Conservation (phyloP, 2,888 invertebrate genomes). For the Drosophila mimetica region DNA sequence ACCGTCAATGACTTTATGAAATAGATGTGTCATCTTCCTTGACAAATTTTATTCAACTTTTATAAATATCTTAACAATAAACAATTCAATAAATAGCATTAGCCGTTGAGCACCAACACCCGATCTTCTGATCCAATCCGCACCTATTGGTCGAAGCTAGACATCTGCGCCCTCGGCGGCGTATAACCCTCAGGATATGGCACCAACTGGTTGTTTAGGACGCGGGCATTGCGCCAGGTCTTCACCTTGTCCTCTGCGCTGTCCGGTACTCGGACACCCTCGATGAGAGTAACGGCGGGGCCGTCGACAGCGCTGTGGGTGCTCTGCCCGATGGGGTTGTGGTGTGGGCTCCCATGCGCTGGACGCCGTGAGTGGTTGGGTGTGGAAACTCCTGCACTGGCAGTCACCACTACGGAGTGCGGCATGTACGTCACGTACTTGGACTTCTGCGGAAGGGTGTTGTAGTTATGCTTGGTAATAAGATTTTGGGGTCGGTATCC, state of each 20-base stretch:
- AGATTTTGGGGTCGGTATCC: constrained; percentile 69
- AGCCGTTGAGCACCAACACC: constrained; percentile 23
- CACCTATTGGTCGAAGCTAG: constrained; percentile 76
- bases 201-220: constrained; percentile 92
- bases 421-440: constrained; percentile 70
- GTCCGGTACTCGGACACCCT: constrained; percentile 91
- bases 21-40: constrained; percentile 19
- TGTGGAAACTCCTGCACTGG: constrained; percentile 66
- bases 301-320: constrained; percentile 78
- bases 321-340: constrained; percentile 67
- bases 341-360: constrained; percentile 49
- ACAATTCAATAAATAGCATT: constrained; percentile 71
- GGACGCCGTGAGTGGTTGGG: constrained; percentile 51
- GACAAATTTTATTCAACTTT: constrained; percentile 62
- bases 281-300: constrained; percentile 87
- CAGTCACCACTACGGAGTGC: constrained; percentile 71
- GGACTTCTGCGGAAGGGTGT: constrained; percentile 56
- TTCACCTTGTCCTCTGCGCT: constrained; percentile 91
- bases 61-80: constrained; percentile 65
- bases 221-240: constrained; percentile 94
- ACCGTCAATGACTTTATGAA: constrained; percentile 83
- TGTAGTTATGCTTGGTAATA: constrained; percentile 77
- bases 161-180: constrained; percentile 86
- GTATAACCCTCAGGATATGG: constrained; percentile 90
- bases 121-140: constrained; percentile 6